A percentile compares a stretch with the other conserved stretches of the same genome.
These are phyloP conservation scores for Istiophorus platypterus DNA, from an alignment of 2,113 vertebrate species.

Conservation along the genomic window DNA sequence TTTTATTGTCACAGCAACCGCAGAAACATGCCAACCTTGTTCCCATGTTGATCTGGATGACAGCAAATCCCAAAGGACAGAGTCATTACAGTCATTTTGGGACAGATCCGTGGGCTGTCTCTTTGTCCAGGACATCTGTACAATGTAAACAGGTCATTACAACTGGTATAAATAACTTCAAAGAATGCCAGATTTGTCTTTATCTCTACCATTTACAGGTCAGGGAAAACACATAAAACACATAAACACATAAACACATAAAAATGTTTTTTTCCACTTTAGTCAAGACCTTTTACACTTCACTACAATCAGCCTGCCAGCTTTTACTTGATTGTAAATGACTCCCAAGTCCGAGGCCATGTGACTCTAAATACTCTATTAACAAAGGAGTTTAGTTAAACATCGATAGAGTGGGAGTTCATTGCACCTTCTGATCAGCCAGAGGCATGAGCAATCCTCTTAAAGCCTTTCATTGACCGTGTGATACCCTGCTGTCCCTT, in stretches of 20 bases:
- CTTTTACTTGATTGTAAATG: constrained; percentile 28
- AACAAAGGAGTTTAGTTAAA: constrained; percentile 77
- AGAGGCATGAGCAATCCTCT: constrained; percentile 67
- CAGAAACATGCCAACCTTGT: constrained; percentile 69
- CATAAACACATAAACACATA: constrained; percentile 35
- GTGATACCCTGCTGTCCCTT: constrained; percentile 18
- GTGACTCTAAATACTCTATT: constrained; percentile 64
- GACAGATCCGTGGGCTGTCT: constrained; percentile 25
- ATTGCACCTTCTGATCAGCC: constrained; percentile 63
- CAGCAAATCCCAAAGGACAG: constrained; percentile 44
- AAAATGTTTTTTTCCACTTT: constrained; percentile 34
- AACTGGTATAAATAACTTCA: constrained; percentile 25
- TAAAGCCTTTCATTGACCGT: constrained; percentile 50
- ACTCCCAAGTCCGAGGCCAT: constrained; percentile 52
- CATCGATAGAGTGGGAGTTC: constrained; percentile 70
- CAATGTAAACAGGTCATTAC: constrained; percentile 10
- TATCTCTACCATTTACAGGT: constrained; percentile 5
- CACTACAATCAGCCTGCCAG: constrained; percentile 8
- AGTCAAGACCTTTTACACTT: constrained; percentile 7
- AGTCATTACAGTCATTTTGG: constrained; percentile 43
- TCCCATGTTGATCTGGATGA: constrained; percentile 59
- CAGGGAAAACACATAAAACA: no score
- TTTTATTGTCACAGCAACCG: constrained; percentile 69
- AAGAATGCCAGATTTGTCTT: neutral
- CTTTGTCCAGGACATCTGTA: constrained; percentile 39